phyloP scores from a whole-genome alignment of 2,888 invertebrate genomes.

The Antheraea yamamai region DNA sequence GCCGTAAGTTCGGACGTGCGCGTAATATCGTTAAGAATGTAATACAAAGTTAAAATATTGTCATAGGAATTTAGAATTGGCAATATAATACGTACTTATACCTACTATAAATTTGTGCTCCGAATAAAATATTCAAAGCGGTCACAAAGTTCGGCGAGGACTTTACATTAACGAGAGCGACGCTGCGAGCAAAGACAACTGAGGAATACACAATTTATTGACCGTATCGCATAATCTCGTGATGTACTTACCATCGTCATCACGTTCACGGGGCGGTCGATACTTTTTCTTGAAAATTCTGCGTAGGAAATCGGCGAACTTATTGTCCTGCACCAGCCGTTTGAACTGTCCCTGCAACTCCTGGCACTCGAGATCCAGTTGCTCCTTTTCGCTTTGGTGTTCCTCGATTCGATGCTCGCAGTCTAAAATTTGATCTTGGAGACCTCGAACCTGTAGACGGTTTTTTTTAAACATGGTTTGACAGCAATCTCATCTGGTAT shows the following conservation, averaged over 20 bases:
- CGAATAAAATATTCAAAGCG: too few relatives aligned
- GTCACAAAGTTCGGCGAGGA: too few relatives aligned
- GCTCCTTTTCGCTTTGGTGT: constrained; percentile 60
- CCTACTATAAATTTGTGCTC: too few relatives aligned
- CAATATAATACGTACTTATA: too few relatives aligned
- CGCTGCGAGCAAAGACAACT: too few relatives aligned
- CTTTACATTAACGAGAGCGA: too few relatives aligned
- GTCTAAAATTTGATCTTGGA: constrained; percentile 74
- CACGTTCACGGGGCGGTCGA: constrained; percentile 84
- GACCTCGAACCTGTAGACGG: constrained; percentile 66
- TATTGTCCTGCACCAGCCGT: constrained; percentile 84
- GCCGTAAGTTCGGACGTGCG: too few relatives aligned
- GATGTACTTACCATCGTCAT: constrained; percentile 66
- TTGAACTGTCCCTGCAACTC: constrained; percentile 81
- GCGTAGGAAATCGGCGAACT: constrained; percentile 89
- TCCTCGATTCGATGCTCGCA: constrained; percentile 79
- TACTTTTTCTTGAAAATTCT: constrained; percentile 93
- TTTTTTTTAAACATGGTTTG: not conserved
- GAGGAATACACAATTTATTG: too few relatives aligned
- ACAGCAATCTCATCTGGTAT: not conserved
- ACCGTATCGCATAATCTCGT: too few relatives aligned
- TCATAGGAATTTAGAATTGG: too few relatives aligned
- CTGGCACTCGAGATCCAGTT: constrained; percentile 50
- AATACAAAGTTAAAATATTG: too few relatives aligned
- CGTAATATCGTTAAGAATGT: too few relatives aligned